Evolutionary conservation across 2,888 invertebrate species (phyloP).

Genomic region (Liposcelis brunnea): DNA sequence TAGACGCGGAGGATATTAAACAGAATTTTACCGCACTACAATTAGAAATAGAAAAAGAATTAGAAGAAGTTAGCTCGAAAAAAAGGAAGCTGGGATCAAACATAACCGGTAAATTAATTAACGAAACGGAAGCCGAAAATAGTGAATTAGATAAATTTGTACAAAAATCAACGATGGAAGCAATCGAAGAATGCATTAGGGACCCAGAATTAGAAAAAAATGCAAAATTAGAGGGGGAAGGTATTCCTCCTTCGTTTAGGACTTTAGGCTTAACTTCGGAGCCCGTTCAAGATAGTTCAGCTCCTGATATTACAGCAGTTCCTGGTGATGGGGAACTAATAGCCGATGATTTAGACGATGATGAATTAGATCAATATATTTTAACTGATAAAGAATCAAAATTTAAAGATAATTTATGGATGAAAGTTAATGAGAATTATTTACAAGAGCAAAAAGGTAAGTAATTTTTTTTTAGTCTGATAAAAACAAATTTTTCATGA

Average conservation of each 20-base stretch:
- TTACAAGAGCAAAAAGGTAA: constrained; percentile 61
- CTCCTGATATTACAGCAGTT: background rate
- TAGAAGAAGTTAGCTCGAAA: constrained; percentile 35
- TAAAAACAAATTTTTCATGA: background rate
- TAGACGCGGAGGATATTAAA: constrained; percentile 32
- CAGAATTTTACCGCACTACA: constrained; percentile 56
- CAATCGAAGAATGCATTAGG: constrained; percentile 28
- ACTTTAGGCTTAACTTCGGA: background rate
- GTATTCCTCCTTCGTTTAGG: background rate
- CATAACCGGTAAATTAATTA: constrained; percentile 3
- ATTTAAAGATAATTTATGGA: constrained; percentile 75
- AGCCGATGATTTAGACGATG: constrained; percentile 67
- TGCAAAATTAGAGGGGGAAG: background rate
- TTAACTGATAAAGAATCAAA: constrained; percentile 62
- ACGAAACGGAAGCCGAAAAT: constrained; percentile 25
- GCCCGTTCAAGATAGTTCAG: background rate
- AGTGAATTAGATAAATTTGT: constrained; percentile 31
- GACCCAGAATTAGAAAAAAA: constrained; percentile 33
- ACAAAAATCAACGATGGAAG: constrained; percentile 28
- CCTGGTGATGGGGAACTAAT: constrained; percentile 38
- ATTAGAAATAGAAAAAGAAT: constrained; percentile 64
- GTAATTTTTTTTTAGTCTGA: background rate
- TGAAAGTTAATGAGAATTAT: constrained; percentile 70
- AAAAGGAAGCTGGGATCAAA: background rate
- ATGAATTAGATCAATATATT: constrained; percentile 75